phyloP scores from a whole-genome alignment of 2,888 invertebrate species.

The Ormyrus pomaceus region DNA sequence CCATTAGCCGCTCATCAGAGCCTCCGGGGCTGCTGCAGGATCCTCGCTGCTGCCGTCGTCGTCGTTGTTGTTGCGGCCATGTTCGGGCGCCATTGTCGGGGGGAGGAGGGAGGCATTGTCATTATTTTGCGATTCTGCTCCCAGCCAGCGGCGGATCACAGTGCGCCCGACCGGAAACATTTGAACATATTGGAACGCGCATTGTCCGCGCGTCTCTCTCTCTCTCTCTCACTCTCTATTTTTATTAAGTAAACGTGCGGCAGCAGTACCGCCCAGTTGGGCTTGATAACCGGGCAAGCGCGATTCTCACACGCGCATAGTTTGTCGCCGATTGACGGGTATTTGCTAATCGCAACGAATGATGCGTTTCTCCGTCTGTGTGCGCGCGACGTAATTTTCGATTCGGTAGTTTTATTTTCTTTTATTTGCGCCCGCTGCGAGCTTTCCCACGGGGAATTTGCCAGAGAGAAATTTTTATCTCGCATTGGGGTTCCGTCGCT shows the following conservation, averaged over 20 bases:
- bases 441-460: conserved; percentile 12
- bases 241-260: conserved; percentile 60
- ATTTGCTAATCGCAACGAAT: conserved; percentile 45
- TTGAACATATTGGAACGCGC: conserved; percentile 70
- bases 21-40: conserved; percentile 66
- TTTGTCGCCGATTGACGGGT: conserved; percentile 36
- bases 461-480: no score
- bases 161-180: conserved; percentile 70
- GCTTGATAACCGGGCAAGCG: conserved; percentile 52
- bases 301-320: neutral
- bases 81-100: conserved; percentile 65
- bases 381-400: conserved; percentile 23
- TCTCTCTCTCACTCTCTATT: conserved; percentile 50
- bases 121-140: conserved; percentile 73
- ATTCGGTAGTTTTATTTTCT: conserved; percentile 17
- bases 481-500: no score
- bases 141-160: conserved; percentile 63
- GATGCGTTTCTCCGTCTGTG: neutral
- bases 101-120: conserved; percentile 63
- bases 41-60: conserved; percentile 59
- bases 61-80: conserved; percentile 66
- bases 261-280: neutral
- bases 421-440: conserved; percentile 17
- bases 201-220: conserved; percentile 57
- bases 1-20: conserved; percentile 72